Evolutionary conservation across 2,113 vertebrate genomes (phyloP), one percentile per base, ranked within the genome.

Genomic region (Orthonyx spaldingii): DNA sequence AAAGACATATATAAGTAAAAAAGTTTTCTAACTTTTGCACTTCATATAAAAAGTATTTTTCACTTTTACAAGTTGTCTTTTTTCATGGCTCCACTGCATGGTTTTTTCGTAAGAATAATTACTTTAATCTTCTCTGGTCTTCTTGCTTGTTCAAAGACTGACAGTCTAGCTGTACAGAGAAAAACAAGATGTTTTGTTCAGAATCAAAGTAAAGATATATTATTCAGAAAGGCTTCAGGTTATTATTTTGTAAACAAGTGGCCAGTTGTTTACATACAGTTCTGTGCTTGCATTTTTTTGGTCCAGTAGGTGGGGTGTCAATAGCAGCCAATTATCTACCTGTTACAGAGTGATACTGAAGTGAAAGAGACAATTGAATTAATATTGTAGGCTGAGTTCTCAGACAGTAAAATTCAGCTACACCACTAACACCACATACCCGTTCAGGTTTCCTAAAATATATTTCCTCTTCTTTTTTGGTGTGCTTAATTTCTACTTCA

Each of bases 241-340:
- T 84, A 33, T 28, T 93, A 41, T 96, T 96, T 95, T 93, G 72
- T 91, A 87, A 95, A 70, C 55, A 74, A 90, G n/a, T 46, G 60
- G 10, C 7, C 32, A n/a, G 21, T 81, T 83, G 22, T 92, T 86
- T 84, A 27, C 35, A n/a, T 56, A 44, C 7, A 28, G 11, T 53
- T 80, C 35, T 82, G 3, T 76, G 47, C 37, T 13, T 84, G 30
- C 13, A 7, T 70, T 88, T 82, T 76, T 91, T 96, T 53, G 7
- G 39, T 64, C 49, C 20, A 46, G 42, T 47, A 47, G 21, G 10
- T 42, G 22, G 6, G 13, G 13, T 81, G 49, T 21, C 28, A 68
- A 18, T 57, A 71, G 15, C 15, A 66, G 24, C 30, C 53, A 20
- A 2, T 75, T 71, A 28, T 12, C 22, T 94, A 19, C 26, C 10